Evolutionary conservation across 2,888 invertebrate genomes (phyloP).

Genomic region (Phrixothrix hirtus): DNA sequence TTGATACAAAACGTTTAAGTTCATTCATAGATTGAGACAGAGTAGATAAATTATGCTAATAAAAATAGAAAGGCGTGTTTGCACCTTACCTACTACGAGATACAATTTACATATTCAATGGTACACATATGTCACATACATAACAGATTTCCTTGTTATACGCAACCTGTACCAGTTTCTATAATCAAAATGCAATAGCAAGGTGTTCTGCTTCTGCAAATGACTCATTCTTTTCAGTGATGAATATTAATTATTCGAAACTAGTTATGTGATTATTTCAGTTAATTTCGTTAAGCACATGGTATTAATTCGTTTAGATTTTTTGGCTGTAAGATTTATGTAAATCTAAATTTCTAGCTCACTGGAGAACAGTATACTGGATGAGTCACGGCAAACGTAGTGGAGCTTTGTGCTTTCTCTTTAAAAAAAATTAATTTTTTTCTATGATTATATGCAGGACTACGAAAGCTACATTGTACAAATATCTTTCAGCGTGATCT

Average conservation of each 20-base stretch:
- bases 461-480: no score
- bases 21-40: conserved; percentile 41
- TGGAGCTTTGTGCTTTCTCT: no score
- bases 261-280: no score
- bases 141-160: conserved; percentile 23
- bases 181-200: conserved; percentile 19
- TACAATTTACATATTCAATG: conserved; percentile 39
- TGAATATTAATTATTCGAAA: conserved; percentile 8
- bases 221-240: conserved; percentile 18
- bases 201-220: conserved; percentile 17
- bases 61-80: conserved; percentile 41
- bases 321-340: no score
- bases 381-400: no score
- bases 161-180: conserved; percentile 19
- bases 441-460: no score
- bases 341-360: no score
- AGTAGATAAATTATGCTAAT: conserved; percentile 41
- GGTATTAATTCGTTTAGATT: no score
- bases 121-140: conserved; percentile 26
- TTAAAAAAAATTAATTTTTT: no score
- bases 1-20: conserved; percentile 37
- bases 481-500: no score
- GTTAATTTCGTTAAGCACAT: no score
- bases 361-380: no score
- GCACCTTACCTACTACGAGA: conserved; percentile 41